Base-by-base conservation (phyloP, 2,113 vertebrate species). In the Aegotheles bennettii region DNA sequence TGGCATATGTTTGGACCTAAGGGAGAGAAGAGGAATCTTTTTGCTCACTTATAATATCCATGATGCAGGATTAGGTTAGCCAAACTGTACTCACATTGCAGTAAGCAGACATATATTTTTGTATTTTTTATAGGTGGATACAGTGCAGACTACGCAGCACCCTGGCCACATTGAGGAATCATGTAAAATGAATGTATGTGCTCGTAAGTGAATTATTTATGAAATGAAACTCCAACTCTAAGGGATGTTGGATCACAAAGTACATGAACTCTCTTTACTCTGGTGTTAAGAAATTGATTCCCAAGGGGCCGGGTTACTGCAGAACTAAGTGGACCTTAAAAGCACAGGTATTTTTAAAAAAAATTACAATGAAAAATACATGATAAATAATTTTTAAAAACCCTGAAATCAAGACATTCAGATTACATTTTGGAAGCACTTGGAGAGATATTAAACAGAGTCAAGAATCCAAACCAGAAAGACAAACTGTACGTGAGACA, bases 121-220 rank as follows among this genome's bases (percentile, higher is more conserved):
- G 96, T 97, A 97, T 98, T 98, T 98, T 97, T 98, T 98, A 60
- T 97, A 98, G 98, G 97, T 98, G 97, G 97, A 97, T 96, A 96
- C 96, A 97, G 70, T 98, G 95, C 97, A 98, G 98, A 97, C 97
- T 89, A 96, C 31, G 8, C 97, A 96, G 89, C 94, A 97, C 96
- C 85, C 95, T 97, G 96, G 76, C 96, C 96, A 98, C 97, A 96
- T 87, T 98, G 97, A 98, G 96, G 93, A 97, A 97, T 97, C 96
- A 93, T 98, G 91, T 98, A 98, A 97, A 98, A 97, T 98, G 97
- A 98, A 97, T 98, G 87, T 98, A 96, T 98, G 93, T 98, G 82
- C 97, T 98, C 69, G 80, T 98, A 98, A 98, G 98, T 98, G 97
- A 97, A 97, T 96, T 74, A 95, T 84, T 95, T 84, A 89, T 91